Evolutionary conservation across 2,113 vertebrate genomes (phyloP).

Genomic region (Aptenodytes patagonicus): DNA sequence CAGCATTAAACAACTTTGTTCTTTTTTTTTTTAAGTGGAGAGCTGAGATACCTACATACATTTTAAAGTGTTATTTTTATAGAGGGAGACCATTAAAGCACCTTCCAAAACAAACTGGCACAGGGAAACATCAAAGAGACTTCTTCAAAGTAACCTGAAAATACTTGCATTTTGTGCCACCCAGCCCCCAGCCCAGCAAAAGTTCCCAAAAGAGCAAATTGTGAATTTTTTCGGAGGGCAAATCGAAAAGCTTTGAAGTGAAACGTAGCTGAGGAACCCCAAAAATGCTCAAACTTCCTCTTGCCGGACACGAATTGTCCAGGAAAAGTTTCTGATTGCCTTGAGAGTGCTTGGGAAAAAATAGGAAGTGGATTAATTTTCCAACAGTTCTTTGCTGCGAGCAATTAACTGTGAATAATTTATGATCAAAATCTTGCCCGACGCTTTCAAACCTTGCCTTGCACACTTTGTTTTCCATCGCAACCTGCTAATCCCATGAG

Average conservation of each 20-base stretch:
- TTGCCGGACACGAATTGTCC: neutral
- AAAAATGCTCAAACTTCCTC: neutral
- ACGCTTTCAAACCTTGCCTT: neutral
- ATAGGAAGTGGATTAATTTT: neutral
- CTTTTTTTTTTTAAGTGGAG: conserved; percentile 35
- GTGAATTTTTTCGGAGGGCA: neutral
- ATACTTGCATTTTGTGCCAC: neutral
- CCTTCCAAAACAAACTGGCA: conserved; percentile 48
- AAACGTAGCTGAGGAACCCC: neutral
- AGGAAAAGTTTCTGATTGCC: neutral
- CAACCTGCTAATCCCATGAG: neutral
- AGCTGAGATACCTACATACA: neutral
- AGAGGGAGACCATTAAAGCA: conserved; percentile 31
- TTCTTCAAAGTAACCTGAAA: conserved; percentile 53
- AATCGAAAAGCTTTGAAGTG: conserved; percentile 29
- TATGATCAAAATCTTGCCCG: neutral
- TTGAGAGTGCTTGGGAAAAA: neutral
- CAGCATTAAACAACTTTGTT: conserved; percentile 60
- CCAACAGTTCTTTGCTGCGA: neutral
- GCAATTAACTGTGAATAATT: neutral
- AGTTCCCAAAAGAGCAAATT: conserved; percentile 12
- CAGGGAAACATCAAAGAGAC: conserved; percentile 42
- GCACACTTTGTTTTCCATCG: neutral
- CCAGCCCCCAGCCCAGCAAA: neutral
- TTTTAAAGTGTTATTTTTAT: conserved; percentile 31